Percentiles rank a stretch among this genome's conserved stretches.
Conservation (phyloP, 2,797 vertebrate genomes). For the Tenualosa ilisha region DNA sequence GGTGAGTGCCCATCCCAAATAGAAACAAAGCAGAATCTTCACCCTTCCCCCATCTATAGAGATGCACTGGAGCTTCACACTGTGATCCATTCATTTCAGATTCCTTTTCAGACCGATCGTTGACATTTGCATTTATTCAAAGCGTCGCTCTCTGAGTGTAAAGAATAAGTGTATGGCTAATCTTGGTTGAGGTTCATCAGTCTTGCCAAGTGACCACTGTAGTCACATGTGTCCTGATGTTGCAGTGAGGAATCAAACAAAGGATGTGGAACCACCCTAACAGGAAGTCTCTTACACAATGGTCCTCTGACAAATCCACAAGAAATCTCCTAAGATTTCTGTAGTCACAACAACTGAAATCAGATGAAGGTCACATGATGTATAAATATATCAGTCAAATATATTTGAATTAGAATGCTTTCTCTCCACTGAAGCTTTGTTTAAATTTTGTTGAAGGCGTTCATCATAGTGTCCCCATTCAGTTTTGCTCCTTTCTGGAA, state of each 20-base stretch:
- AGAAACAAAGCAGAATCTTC: slow-evolving; percentile 8
- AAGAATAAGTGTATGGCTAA: neutral
- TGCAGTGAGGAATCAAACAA: neutral
- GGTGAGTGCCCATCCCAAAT: slow-evolving; percentile 11
- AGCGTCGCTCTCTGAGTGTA: neutral
- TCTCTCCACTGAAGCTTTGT: neutral
- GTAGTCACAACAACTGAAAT: neutral
- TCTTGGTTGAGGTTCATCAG: neutral
- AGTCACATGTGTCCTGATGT: neutral
- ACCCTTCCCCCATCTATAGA: neutral
- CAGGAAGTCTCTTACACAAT: slow-evolving; percentile 13
- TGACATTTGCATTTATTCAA: slow-evolving; percentile 26
- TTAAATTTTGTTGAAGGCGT: neutral
- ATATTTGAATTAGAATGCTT: neutral
- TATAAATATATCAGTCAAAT: neutral
- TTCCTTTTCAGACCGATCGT: slow-evolving; percentile 1
- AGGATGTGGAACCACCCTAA: slow-evolving; percentile 13
- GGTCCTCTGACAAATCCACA: neutral
- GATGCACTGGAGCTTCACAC: slow-evolving; percentile 15
- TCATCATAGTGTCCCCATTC: neutral
- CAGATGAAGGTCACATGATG: neutral
- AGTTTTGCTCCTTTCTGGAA: neutral
- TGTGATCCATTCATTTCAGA: slow-evolving; percentile 12
- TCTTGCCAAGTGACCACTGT: neutral
- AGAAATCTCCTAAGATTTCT: neutral